These are phyloP conservation scores for Xenus cinereus DNA, from an alignment of 2,113 vertebrate genomes.

Conservation along the genomic window DNA sequence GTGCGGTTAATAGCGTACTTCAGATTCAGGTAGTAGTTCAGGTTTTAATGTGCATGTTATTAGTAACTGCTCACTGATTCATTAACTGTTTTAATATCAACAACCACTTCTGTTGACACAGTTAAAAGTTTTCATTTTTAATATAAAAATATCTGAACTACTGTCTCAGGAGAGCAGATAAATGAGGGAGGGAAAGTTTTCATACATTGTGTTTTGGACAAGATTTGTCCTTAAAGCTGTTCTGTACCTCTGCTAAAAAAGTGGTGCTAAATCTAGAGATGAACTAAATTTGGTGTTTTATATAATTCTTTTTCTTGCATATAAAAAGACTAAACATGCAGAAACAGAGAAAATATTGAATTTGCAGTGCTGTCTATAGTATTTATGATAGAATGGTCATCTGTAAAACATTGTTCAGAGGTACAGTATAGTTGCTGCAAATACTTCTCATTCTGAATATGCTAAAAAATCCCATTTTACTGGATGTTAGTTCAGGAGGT, in stretches of 20 bases:
- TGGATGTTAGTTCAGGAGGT: not conserved
- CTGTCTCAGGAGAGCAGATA: not conserved
- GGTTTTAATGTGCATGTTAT: not conserved
- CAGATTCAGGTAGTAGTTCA: not conserved
- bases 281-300: not conserved
- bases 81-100: not conserved
- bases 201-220: not conserved
- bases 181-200: not conserved
- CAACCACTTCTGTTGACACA: not conserved
- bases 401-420: not conserved
- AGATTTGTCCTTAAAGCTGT: not conserved
- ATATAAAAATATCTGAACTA: not conserved
- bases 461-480: not conserved
- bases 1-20: not conserved
- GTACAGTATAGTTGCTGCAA: not conserved
- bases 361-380: not conserved
- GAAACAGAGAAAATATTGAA: not conserved
- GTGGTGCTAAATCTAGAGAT: not conserved
- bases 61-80: not conserved
- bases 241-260: not conserved
- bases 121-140: not conserved
- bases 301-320: not conserved
- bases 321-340: not conserved
- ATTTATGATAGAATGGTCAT: not conserved
- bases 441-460: not conserved